Evolutionary conservation across 2,113 vertebrate genomes (phyloP).

Genomic region (Chamaetylas fuelleborni): DNA sequence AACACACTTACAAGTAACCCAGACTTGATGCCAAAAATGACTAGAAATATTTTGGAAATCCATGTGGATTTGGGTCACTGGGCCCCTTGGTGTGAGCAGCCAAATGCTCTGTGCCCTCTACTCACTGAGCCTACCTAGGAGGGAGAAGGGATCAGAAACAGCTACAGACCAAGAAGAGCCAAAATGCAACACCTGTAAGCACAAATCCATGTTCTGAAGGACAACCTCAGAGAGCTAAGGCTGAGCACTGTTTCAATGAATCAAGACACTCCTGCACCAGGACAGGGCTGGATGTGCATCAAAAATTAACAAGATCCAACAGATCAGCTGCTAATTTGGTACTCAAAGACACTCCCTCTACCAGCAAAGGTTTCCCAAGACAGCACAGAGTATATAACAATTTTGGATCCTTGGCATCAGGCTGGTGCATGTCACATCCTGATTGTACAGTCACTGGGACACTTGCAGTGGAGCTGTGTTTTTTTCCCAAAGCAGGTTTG

Average conservation of each 20-base stretch:
- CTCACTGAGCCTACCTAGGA: not conserved
- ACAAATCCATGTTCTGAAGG: not conserved
- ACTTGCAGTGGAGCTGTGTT: not conserved
- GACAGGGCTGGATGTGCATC: not conserved
- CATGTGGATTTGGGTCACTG: not conserved
- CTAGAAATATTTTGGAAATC: not conserved
- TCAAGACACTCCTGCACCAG: not conserved
- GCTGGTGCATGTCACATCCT: not conserved
- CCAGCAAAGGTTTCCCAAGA: not conserved
- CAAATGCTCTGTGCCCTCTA: not conserved
- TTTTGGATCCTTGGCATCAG: not conserved
- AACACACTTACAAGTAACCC: not conserved
- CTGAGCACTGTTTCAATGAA: not conserved
- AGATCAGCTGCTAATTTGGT: not conserved
- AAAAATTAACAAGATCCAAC: not conserved
- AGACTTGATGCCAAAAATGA: not conserved
- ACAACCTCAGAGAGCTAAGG: not conserved
- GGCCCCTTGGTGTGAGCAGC: not conserved
- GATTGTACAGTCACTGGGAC: rapidly evolving
- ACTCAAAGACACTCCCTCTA: not conserved
- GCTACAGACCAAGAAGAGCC: not conserved
- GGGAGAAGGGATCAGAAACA: not conserved
- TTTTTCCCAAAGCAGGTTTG: not conserved
- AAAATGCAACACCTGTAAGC: not conserved
- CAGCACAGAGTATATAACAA: not conserved